These are phyloP conservation scores for Trachelus tabidus DNA, from an alignment of 2,888 invertebrate species.

Conservation along the genomic window DNA sequence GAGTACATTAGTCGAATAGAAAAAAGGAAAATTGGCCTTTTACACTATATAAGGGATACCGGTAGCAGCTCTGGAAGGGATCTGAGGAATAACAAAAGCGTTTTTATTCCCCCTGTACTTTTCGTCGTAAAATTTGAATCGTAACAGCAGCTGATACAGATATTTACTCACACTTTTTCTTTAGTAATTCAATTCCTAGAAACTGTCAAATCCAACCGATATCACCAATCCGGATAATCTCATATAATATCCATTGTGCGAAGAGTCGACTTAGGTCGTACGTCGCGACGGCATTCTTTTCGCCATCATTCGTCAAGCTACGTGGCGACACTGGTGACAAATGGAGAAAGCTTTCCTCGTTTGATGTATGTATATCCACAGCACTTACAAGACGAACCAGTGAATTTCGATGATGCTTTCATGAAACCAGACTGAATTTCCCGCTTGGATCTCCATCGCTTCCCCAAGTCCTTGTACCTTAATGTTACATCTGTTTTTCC, in stretches of 20 bases:
- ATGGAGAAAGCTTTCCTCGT: not conserved
- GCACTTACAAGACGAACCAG: not conserved
- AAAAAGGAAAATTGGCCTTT: not conserved
- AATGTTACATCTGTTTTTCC: slow-evolving; percentile 2
- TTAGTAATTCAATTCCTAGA: not conserved
- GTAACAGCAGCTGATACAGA: not conserved
- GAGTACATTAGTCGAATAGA: not conserved
- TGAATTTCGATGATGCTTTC: not conserved
- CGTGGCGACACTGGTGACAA: not conserved
- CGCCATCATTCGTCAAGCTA: not conserved
- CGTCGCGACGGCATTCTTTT: slow-evolving; percentile 3
- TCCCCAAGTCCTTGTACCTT: not conserved
- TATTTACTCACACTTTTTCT: too few relatives aligned
- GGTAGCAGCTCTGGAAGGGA: not conserved
- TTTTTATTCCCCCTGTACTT: not conserved
- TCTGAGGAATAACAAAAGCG: not conserved
- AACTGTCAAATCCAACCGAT: not conserved
- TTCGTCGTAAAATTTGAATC: not conserved
- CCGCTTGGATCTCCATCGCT: not conserved
- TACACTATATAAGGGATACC: not conserved
- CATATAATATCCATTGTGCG: not conserved
- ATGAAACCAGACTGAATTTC: not conserved
- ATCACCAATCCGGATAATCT: not conserved
- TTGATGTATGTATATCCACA: not conserved
- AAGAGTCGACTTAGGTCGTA: not conserved